Evolutionary conservation across 2,888 invertebrate species (phyloP), one percentile per base, ranked within the genome.

Genomic region (Pammene fasciana): DNA sequence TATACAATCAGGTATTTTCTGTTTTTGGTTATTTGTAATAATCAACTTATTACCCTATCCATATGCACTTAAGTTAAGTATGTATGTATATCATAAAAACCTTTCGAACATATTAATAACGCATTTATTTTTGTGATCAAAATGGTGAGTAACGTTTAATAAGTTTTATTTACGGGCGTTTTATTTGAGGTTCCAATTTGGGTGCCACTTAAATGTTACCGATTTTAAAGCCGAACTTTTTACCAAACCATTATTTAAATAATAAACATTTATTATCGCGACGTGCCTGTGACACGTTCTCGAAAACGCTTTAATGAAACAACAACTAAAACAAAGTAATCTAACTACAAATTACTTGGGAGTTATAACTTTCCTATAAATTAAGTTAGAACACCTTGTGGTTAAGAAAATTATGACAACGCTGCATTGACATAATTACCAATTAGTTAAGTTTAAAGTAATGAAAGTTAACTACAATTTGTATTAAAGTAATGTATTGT

Each of bases 321-420:
- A 59, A 52, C 52, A 18, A 66, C 34, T 26, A 4, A 3, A 65
- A 59, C 48, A 59, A 60, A 34, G 59, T 52, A 67, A 52, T 52
- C 45, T 52, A 67, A 52, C 59, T 60, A 66, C 41, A 66, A 66
- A 59, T 66, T 43, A 67, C 50, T 62, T 62, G 18, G 50, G 8
- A 45, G 59, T 46, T 60, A 52, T 26, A 59, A 50, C 36, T 67
- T 60, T 43, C 43, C 52, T 52, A 67, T 62, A 67, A 52, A 67
- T 67, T 59, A 43, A 59, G 45, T 60, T 45, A 2, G 16, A 43
- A 14, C 43, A 60, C 50, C 43, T 16, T 45, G 36, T n/a, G 59
- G 59, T 45, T 38, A n/a, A 13, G 34, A 52, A 59, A 43, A 46
- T 50, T 34, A 16, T 41, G 52, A 59, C 41, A 41, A 48, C 43